Conservation (phyloP, 2,797 vertebrate species). For the Pangasius macronema region DNA sequence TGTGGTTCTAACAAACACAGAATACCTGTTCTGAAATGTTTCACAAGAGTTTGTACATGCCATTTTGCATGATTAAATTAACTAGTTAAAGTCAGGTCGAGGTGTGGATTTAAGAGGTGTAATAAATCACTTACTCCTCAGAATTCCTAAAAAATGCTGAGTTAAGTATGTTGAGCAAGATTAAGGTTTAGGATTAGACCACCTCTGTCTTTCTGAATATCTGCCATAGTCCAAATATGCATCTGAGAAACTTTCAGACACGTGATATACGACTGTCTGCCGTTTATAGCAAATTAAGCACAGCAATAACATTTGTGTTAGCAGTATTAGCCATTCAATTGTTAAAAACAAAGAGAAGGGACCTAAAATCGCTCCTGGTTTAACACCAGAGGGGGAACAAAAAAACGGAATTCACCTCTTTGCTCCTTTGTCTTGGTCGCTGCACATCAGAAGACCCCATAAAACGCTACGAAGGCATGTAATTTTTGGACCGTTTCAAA, state of each 20-base stretch:
- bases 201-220: neutral
- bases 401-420: constrained; percentile 48
- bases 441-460: constrained; percentile 62
- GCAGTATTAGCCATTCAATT: constrained; percentile 48
- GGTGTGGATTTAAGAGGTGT: neutral
- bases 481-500: constrained; percentile 85
- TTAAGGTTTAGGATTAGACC: neutral
- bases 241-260: constrained; percentile 37
- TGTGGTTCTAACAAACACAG: neutral
- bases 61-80: too few relatives aligned
- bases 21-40: neutral
- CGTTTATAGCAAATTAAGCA: constrained; percentile 30
- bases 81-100: neutral
- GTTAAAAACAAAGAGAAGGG: constrained; percentile 36
- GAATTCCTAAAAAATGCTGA: neutral
- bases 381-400: neutral
- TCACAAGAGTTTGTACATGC: neutral
- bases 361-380: constrained; percentile 33
- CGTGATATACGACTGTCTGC: constrained; percentile 42
- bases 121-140: neutral
- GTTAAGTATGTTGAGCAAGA: neutral
- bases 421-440: constrained; percentile 53
- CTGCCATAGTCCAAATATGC: neutral
- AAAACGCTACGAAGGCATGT: constrained; percentile 81
- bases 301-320: constrained; percentile 51